Percentiles rank a stretch among this genome's conserved stretches.
These are phyloP conservation scores for Drosophila sucinea DNA, from an alignment of 1,140 invertebrate species.

Conservation along the genomic window DNA sequence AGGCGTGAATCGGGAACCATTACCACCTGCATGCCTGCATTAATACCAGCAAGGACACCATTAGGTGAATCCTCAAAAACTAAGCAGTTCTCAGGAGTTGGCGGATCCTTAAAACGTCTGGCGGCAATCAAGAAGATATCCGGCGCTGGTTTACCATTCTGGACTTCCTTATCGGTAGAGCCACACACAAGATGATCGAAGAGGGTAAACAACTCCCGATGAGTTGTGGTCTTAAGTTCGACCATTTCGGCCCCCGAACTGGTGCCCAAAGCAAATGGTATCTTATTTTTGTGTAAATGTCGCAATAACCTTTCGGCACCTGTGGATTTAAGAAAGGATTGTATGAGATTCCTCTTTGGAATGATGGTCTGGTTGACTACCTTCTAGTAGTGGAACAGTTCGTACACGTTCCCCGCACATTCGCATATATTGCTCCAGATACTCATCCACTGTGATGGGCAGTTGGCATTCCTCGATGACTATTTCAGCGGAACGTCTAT, in stretches of 20 bases:
- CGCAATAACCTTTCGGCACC: slow-evolving; percentile 92
- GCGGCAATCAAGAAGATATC: slow-evolving; percentile 96
- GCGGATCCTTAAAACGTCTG: slow-evolving; percentile 89
- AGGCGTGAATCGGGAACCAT: slow-evolving; percentile 92
- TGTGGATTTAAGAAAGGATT: slow-evolving; percentile 66
- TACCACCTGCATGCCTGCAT: slow-evolving; percentile 94
- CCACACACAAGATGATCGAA: slow-evolving; percentile 94
- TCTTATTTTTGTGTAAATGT: slow-evolving; percentile 90
- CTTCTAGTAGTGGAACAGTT: slow-evolving; percentile 81
- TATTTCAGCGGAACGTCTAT: slow-evolving; percentile 87
- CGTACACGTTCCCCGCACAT: slow-evolving; percentile 73
- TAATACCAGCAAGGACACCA: slow-evolving; percentile 90
- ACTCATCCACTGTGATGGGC: slow-evolving; percentile 88
- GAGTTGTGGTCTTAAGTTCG: slow-evolving; percentile 89
- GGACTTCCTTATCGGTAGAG: slow-evolving; percentile 94
- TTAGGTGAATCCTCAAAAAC: slow-evolving; percentile 97
- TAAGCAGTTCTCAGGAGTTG: slow-evolving; percentile 89
- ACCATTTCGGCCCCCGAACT: slow-evolving; percentile 91
- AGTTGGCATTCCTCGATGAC: slow-evolving; percentile 89
- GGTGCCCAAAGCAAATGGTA: slow-evolving; percentile 95
- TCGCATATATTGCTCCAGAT: slow-evolving; percentile 85
- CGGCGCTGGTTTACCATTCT: slow-evolving; percentile 95
- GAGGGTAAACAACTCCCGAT: slow-evolving; percentile 89
- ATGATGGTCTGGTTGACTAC: slow-evolving; percentile 34
- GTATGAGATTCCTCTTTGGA: not conserved